These are phyloP conservation scores for Caenorhabditis brenneri DNA, from an alignment of 1,140 invertebrate genomes.

Conservation along the genomic window DNA sequence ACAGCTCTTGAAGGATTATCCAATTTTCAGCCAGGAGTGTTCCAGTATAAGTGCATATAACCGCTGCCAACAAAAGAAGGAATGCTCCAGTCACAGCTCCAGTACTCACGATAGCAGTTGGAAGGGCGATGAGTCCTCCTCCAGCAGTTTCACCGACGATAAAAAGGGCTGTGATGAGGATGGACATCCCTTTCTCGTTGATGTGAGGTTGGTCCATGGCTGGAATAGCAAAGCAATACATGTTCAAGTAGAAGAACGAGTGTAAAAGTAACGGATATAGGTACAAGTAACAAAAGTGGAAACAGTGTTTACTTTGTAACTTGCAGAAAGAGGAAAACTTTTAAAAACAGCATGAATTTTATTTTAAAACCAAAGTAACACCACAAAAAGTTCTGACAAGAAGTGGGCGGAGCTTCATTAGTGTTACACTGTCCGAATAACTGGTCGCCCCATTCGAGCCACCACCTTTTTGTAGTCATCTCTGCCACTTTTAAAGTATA, in stretches of 20 bases:
- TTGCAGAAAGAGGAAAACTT: no score
- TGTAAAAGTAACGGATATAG: no score
- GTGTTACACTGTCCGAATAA: no score
- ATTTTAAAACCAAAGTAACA: no score
- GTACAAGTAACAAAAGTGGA: no score
- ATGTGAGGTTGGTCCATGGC: slow-evolving; percentile 16
- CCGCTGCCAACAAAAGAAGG: slow-evolving; percentile 63
- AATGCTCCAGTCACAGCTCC: slow-evolving; percentile 59
- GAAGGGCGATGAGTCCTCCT: slow-evolving; percentile 68
- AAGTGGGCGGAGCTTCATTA: no score
- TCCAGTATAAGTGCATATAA: slow-evolving; percentile 67
- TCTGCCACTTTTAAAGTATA: neutral
- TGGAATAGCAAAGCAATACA: no score
- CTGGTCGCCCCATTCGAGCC: no score
- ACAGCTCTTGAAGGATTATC: slow-evolving; percentile 78
- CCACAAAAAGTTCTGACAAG: no score
- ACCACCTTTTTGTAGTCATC: neutral
- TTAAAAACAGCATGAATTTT: no score
- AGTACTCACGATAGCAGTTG: slow-evolving; percentile 63
- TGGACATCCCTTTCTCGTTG: slow-evolving; percentile 46
- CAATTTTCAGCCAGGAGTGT: slow-evolving; percentile 77
- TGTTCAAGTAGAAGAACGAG: neutral
- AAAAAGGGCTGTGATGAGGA: slow-evolving; percentile 45
- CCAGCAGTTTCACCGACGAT: slow-evolving; percentile 65
- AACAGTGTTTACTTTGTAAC: no score